Evolutionary conservation across 2,113 vertebrate genomes (phyloP), one percentile per base, ranked within the genome.

Genomic region (Prietella phreatophila): DNA sequence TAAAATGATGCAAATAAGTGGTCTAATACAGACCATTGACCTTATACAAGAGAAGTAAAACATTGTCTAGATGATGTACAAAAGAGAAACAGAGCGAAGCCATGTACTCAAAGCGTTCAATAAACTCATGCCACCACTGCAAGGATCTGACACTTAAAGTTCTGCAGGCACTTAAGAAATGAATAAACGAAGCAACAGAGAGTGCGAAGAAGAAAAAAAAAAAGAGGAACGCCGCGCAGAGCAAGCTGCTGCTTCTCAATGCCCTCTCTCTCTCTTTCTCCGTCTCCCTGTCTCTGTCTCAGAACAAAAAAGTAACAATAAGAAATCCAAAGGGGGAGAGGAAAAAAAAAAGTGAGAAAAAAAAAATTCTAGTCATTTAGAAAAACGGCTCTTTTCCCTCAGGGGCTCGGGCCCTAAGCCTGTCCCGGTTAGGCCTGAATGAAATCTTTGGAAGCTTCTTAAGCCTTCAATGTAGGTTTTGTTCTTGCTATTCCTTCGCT

Each of bases 401-500:
- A 93, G 93, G 93, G 93, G 93, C 94, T 93, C 93, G 91, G 94
- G 93, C 93, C 93, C 93, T 96, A 95, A 95, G 95, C 95, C 94
- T 92, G 92, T 88, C 92, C 93, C 92, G 94, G 94, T 95, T 94
- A 94, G 94, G 94, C 94, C 94, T 95, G 92, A 95, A 94, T 95
- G 95, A 95, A 95, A 93, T 93, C 94, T 96, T 94, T 95, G 94
- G 94, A 94, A 95, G 95, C 94, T 96, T 95, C 95, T 95, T 95
- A 96, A 95, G 92, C 94, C 93, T 95, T 95, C 94, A 96, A 96
- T 96, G 95, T 95, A 92, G 93, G 94, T 95, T 96, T 95, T 95
- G 96, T 95, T 94, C 87, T 92, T 93, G 93, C 94, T 93, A 93
- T 95, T 96, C 95, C 95, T 95, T 93, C 94, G 94, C 95, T 95